Evolutionary conservation across 1,140 invertebrate species (phyloP), one percentile per base, ranked within the genome.

Genomic region (Pissodes strobi): DNA sequence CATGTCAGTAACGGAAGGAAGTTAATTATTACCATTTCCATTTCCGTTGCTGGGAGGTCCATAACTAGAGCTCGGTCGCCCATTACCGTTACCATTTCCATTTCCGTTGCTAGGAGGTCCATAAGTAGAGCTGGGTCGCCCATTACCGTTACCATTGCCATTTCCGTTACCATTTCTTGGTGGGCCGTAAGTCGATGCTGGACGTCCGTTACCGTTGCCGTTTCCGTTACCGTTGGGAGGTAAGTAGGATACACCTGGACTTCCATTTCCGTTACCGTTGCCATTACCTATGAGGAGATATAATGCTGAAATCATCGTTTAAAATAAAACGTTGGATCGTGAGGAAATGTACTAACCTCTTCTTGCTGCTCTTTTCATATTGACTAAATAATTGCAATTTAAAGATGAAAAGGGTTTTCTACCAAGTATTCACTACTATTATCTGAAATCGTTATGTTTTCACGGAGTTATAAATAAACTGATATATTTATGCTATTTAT

Each of bases 21-120:
- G n/a, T n/a, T n/a, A n/a, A n/a, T n/a, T n/a, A n/a, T 76, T 48
- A 67, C 69, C 13, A 76, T 68, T 46, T 43, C 66, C 62, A 48
- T 70, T 66, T 13, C 51, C 66, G 45, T 65, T 66, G 15, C 19
- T 48, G 17, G 45, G 45, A 18, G 21, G 5, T 23, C 45, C 65
- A 61, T 67, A 48, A 49, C 60, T 69, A 10, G 56, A 62, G 45
- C 66, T 64, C 23, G 17, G 15, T 15, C 45, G 25, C 27, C 68
- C 58, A 49, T 70, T 69, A 15, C 69, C 63, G 43, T 72, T 67
- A 18, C 66, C 66, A 43, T 70, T 70, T 38, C 70, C 63, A 62
- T 70, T 71, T 19, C 69, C 69, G 48, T 71, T 69, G 17, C 52
- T 51, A 25, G n/a, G n/a, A n/a, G n/a, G n/a, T n/a, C n/a, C n/a